A percentile compares a stretch with the other conserved stretches of the same genome.
phyloP scores from a whole-genome alignment of 2,113 vertebrate species.

The Aleadryas rufinucha region DNA sequence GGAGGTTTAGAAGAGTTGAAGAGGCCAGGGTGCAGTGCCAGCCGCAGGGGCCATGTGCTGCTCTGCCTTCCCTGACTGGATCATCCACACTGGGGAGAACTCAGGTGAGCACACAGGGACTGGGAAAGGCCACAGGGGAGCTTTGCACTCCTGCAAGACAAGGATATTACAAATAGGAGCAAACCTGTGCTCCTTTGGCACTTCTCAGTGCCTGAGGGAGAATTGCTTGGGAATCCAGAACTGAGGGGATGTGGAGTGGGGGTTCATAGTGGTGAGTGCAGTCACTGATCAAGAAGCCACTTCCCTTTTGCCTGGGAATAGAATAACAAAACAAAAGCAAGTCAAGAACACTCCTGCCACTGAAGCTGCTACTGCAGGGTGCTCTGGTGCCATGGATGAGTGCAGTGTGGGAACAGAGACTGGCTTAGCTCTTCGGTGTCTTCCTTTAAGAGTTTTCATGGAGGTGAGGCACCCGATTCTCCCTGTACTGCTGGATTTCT shows the following conservation, averaged over 20 bases:
- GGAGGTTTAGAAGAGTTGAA: background rate
- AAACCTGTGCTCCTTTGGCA: background rate
- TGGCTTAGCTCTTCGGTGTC: background rate
- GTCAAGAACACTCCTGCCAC: background rate
- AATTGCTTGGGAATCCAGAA: accelerated
- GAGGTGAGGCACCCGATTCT: background rate
- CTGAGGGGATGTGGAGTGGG: background rate
- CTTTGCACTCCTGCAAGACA: background rate
- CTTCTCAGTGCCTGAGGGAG: background rate
- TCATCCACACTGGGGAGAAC: background rate
- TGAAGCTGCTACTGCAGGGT: background rate
- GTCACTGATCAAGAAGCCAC: background rate
- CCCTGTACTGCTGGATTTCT: background rate
- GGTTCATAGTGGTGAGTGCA: background rate
- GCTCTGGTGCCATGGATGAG: background rate
- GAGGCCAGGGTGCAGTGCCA: background rate
- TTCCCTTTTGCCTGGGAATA: background rate
- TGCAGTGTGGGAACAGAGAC: background rate
- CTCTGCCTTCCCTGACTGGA: background rate
- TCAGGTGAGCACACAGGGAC: background rate
- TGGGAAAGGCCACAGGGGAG: background rate
- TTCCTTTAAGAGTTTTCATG: background rate
- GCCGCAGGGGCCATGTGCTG: accelerated
- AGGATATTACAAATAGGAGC: background rate
- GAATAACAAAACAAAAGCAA: background rate